Evolutionary conservation across 2,797 vertebrate genomes (phyloP).

Genomic region (Molothrus aeneus): DNA sequence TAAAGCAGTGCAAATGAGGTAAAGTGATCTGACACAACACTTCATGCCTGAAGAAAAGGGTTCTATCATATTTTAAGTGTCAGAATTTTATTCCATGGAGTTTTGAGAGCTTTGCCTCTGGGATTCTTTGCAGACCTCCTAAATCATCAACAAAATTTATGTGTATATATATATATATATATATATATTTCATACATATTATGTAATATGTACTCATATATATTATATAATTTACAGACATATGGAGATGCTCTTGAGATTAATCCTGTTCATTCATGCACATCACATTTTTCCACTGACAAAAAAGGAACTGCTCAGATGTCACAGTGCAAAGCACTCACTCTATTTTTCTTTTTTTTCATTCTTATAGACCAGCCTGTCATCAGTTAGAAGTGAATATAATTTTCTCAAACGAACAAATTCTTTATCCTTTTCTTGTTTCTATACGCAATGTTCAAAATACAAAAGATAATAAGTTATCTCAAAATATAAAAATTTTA

Average conservation of each 20-base stretch:
- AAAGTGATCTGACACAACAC: background rate
- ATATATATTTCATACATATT: background rate
- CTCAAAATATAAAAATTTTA: background rate
- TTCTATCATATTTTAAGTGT: background rate
- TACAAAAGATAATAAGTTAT: background rate
- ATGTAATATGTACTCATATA: background rate
- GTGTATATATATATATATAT: background rate
- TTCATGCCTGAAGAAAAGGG: background rate
- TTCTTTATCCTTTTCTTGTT: background rate
- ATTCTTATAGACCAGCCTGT: background rate
- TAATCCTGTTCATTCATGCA: background rate
- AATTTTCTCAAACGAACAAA: background rate
- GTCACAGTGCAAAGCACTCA: background rate
- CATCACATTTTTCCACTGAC: background rate
- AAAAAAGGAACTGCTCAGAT: background rate
- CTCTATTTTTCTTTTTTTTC: background rate
- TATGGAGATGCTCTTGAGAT: background rate
- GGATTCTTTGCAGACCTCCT: background rate
- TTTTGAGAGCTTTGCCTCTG: background rate
- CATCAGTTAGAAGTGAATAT: background rate
- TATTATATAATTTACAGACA: background rate
- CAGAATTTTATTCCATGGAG: background rate
- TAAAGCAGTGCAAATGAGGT: background rate
- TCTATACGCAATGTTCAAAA: constrained; percentile 25
- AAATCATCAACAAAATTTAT: background rate